Evolutionary conservation across 2,113 vertebrate species (phyloP).

Genomic region (Malaclemys terrapin): DNA sequence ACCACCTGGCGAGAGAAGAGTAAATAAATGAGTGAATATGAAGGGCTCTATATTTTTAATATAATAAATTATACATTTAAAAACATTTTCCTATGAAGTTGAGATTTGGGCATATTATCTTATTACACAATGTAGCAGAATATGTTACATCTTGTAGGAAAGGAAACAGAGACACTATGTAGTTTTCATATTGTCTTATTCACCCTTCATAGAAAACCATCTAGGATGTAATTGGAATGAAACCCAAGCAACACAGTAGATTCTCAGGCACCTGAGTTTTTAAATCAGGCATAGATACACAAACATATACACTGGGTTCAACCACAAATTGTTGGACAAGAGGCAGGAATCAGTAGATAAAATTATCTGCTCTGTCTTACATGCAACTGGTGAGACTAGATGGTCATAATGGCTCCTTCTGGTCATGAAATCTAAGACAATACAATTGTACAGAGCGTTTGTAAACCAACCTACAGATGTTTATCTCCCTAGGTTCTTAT

Average conservation of each 20-base stretch:
- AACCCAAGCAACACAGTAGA: neutral
- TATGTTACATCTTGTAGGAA: neutral
- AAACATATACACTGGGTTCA: neutral
- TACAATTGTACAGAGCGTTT: neutral
- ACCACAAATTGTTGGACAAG: neutral
- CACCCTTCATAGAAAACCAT: neutral
- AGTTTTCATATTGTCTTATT: neutral
- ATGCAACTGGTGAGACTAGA: fast-evolving
- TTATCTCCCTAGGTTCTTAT: neutral
- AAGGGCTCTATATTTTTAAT: neutral
- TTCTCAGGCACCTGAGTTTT: neutral
- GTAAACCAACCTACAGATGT: neutral
- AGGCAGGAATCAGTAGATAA: neutral
- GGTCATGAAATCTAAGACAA: neutral
- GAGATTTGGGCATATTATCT: neutral
- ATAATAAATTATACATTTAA: neutral
- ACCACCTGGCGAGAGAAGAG: constrained; percentile 68
- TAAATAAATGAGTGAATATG: neutral
- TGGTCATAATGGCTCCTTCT: neutral
- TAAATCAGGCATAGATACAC: neutral
- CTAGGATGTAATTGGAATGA: neutral
- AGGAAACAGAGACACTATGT: neutral
- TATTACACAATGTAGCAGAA: neutral
- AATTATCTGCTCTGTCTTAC: neutral
- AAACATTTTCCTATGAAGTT: neutral